Conservation (phyloP, 2,797 vertebrate genomes). For the Phylloscopus collybita region DNA sequence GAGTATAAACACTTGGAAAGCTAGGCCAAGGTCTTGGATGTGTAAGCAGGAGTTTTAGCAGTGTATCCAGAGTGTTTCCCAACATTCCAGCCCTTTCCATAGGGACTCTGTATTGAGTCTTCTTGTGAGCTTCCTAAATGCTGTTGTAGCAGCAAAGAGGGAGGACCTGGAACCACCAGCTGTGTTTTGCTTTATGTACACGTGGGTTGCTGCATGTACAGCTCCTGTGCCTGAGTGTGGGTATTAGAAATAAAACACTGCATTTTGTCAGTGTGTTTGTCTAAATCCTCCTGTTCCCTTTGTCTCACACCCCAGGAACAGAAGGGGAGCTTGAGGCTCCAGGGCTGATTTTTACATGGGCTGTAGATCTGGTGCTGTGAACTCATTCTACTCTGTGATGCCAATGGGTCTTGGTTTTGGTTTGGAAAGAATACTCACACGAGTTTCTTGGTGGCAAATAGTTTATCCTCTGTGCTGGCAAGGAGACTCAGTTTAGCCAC, state of each 20-base stretch:
- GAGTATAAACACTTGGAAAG: background rate
- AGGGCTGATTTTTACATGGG: background rate
- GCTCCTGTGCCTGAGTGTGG: accelerated
- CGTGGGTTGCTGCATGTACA: background rate
- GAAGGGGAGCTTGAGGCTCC: background rate
- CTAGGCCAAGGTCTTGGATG: background rate
- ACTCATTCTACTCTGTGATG: background rate
- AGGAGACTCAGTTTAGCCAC: background rate
- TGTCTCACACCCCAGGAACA: background rate
- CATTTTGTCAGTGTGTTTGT: background rate
- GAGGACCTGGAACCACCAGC: background rate
- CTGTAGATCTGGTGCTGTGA: background rate
- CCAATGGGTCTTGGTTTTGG: background rate
- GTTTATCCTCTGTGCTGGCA: background rate
- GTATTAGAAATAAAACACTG: background rate
- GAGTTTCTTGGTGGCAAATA: background rate
- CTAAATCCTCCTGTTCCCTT: background rate
- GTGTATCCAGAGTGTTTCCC: background rate
- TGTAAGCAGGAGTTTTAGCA: background rate
- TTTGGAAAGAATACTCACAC: background rate
- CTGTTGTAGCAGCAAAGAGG: background rate
- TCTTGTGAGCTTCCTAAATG: background rate
- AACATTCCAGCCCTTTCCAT: background rate
- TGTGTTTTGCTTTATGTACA: background rate
- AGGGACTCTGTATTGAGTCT: background rate